phyloP scores from a whole-genome alignment of 1,140 invertebrate species.

The Cephus cinctus region DNA sequence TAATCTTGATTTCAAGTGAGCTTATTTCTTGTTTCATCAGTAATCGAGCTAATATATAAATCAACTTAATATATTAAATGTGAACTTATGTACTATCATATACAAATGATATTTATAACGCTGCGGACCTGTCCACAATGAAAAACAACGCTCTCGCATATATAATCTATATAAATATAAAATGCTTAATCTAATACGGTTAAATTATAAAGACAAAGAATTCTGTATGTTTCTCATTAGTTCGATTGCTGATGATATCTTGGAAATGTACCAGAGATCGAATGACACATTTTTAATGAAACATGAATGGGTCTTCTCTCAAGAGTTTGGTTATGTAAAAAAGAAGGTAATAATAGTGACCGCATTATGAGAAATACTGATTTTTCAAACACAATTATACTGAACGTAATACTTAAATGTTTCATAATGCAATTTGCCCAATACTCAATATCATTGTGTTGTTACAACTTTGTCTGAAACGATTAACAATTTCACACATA shows the following conservation, averaged over 20 bases:
- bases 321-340: too few relatives aligned
- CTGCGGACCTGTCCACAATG: conserved; percentile 35
- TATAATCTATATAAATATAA: conserved; percentile 25
- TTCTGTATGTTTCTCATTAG: background rate
- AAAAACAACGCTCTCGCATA: conserved; percentile 27
- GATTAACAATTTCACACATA: too few relatives aligned
- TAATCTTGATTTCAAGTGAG: conserved; percentile 31
- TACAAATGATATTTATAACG: conserved; percentile 32
- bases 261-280: background rate
- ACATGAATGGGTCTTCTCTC: too few relatives aligned
- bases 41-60: conserved; percentile 21
- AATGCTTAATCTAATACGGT: conserved; percentile 19
- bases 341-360: too few relatives aligned
- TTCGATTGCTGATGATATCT: background rate
- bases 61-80: conserved; percentile 33
- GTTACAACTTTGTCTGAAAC: too few relatives aligned
- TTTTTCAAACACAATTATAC: too few relatives aligned
- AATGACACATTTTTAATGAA: too few relatives aligned
- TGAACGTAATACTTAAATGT: too few relatives aligned
- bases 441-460: too few relatives aligned
- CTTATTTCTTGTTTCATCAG: conserved; percentile 17
- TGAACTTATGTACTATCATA: conserved; percentile 27
- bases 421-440: too few relatives aligned
- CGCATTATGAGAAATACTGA: too few relatives aligned
- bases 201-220: background rate